Base-by-base conservation (phyloP, 2,797 vertebrate genomes). In the Vultur gryphus region DNA sequence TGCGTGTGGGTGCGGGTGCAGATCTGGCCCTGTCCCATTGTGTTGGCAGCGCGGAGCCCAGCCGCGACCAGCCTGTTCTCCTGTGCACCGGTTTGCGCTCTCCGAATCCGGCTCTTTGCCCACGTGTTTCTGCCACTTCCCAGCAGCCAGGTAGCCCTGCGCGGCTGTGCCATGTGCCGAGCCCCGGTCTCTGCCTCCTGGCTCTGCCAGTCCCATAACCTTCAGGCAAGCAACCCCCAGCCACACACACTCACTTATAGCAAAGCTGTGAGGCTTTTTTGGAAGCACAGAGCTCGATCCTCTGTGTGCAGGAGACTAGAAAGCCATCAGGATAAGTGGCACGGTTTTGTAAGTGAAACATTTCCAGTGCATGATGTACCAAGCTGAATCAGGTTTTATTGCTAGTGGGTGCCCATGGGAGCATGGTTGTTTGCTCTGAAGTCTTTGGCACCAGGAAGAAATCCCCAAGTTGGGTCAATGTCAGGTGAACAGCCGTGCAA, bases 141-240 rank as follows among this genome's bases (percentile, higher is more conserved):
- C 28, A 16, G 43, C 21, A 72, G 39, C 73, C 1, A 1, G 37
- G 39, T 58, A 85, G 54, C 28, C 61, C 44, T n/a, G 14, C 1
- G 2, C 8, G 9, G 13, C 37, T 48, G 7, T 69, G 44, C 28
- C 1, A 0, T 29, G 25, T 6, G 13, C 15, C 7, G 1, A 52
- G 11, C 18, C 23, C 19, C 0, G 0, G 9, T 6, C 29, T 61
- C 39, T 93, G 51, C 67, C 44, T 61, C 10, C 1, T 1, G 6
- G 24, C 55, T 77, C 54, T 89, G 51, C 79, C 41, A 17, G 46
- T 15, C 48, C 84, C 43, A 5, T 29, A 51, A 4, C 4, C 20
- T 20, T 26, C 0, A 0, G 9, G 12, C 8, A 11, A 3, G 16
- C 11, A 44, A 46, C 18, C 6, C 24, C 7, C 48, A 88, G 77